Evolutionary conservation across 2,113 vertebrate species (phyloP), one percentile per base, ranked within the genome.

Genomic region (Phalacrocorax carbo): DNA sequence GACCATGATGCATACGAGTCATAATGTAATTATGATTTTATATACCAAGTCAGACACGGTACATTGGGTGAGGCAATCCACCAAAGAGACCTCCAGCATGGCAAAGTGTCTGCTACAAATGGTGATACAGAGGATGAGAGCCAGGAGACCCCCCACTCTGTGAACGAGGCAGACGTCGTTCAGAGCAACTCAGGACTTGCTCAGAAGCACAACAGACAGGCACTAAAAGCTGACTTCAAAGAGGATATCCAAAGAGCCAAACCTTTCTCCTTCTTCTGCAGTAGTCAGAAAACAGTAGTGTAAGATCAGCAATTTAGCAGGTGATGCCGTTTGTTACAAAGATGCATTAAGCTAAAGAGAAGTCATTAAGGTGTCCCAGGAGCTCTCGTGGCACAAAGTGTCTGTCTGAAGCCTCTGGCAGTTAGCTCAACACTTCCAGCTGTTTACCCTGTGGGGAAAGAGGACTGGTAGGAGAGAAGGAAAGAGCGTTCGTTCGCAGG

Each of bases 381-480:
- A n/a, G 92, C 77, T 91, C 48, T 17, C 23, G 73, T 78, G 94
- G 93, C 91, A 91, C 79, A 71, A 26, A 95, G 90, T 16, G 86
- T 85, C 95, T 86, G 93, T n/a, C 95, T 86, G 94, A 54, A 94
- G 94, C 88, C 80, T 91, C 96, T 86, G 82, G 90, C 81, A 91
- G 70, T 44, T 81, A 88, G 69, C 9, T 93, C 96, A 97, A 2
- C 94, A 96, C 87, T 95, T 97, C 95, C 94, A 97, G 93, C 94
- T 97, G 93, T 96, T 97, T 42, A 73, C 91, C 96, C 95, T 96
- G 95, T 70, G 78, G 86, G 96, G 91, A 96, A 91, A 97, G 91
- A 94, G 94, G 29, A 92, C 1, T 0, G 36, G 61, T 86, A 7
- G 96, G 65, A 91, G 66, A 89, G 65, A 51, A 75, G 80, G 61